These are phyloP conservation scores for Drosophila kanapiae DNA, from an alignment of 1,140 invertebrate species.

Conservation along the genomic window DNA sequence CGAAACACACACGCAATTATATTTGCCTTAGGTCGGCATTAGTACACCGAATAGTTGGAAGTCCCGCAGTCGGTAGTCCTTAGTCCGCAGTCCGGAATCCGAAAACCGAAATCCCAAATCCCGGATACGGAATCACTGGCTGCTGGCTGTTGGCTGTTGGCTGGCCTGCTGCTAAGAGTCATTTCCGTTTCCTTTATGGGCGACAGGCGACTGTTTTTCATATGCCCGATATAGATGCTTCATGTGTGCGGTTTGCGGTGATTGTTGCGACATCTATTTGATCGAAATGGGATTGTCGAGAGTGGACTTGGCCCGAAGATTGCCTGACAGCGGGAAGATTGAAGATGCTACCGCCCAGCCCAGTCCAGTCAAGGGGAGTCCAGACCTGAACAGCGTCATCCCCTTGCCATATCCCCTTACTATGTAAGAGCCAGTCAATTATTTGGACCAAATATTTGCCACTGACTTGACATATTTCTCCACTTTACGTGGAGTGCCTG, in stretches of 20 bases:
- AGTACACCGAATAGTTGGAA: constrained; percentile 39
- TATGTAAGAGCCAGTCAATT: constrained; percentile 42
- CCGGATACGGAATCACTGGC: constrained; percentile 31
- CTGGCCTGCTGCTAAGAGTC: constrained; percentile 71
- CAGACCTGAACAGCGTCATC: neutral
- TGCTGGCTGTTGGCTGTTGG: constrained; percentile 32
- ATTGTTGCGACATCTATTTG: constrained; percentile 64
- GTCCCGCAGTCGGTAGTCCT: constrained; percentile 1
- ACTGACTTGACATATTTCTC: constrained; percentile 54
- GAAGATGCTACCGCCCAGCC: constrained; percentile 24
- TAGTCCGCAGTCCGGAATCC: constrained; percentile 22
- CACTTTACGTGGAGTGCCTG: constrained; percentile 36
- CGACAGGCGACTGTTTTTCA: constrained; percentile 69
- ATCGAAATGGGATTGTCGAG: constrained; percentile 57
- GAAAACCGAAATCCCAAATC: constrained; percentile 38
- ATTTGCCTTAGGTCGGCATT: constrained; percentile 83
- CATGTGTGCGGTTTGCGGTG: constrained; percentile 72
- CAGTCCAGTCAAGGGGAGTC: neutral
- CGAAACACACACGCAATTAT: constrained; percentile 76
- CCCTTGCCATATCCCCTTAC: constrained; percentile 2
- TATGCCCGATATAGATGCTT: constrained; percentile 40
- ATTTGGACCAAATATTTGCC: constrained; percentile 54
- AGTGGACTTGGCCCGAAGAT: constrained; percentile 35
- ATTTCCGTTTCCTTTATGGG: constrained; percentile 72
- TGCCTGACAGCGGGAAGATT: constrained; percentile 38